phyloP scores from a whole-genome alignment of 2,888 invertebrate genomes.

The Phortica okadai region DNA sequence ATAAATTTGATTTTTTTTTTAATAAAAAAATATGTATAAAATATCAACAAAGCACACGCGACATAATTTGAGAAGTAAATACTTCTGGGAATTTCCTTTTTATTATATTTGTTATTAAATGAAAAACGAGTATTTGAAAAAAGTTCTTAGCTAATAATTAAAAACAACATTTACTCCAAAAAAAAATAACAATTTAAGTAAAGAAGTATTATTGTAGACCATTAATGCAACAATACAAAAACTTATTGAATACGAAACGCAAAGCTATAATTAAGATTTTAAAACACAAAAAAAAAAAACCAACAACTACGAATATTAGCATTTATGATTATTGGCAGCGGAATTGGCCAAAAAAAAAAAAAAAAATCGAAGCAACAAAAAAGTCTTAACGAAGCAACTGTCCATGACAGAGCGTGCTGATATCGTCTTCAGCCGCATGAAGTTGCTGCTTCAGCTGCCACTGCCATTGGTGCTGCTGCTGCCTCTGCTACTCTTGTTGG shows the following conservation, averaged over 20 bases:
- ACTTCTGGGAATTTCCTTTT: neutral
- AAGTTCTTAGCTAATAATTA: too few relatives aligned
- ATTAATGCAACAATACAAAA: too few relatives aligned
- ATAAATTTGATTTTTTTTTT: too few relatives aligned
- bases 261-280: too few relatives aligned
- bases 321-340: neutral
- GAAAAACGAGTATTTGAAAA: neutral
- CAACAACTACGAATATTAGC: conserved; percentile 7
- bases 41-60: too few relatives aligned
- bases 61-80: too few relatives aligned
- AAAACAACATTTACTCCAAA: too few relatives aligned
- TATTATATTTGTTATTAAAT: neutral
- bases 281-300: conserved; percentile 33
- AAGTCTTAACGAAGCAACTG: conserved; percentile 44
- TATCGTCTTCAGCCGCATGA: neutral
- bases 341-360: neutral
- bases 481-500: neutral
- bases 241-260: too few relatives aligned
- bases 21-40: too few relatives aligned
- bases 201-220: too few relatives aligned
- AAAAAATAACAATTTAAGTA: too few relatives aligned
- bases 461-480: neutral
- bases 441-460: neutral
- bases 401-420: conserved; percentile 3
- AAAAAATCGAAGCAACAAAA: neutral